phyloP scores from a whole-genome alignment of 2,888 invertebrate genomes.

The Prionchulus punctatus region DNA sequence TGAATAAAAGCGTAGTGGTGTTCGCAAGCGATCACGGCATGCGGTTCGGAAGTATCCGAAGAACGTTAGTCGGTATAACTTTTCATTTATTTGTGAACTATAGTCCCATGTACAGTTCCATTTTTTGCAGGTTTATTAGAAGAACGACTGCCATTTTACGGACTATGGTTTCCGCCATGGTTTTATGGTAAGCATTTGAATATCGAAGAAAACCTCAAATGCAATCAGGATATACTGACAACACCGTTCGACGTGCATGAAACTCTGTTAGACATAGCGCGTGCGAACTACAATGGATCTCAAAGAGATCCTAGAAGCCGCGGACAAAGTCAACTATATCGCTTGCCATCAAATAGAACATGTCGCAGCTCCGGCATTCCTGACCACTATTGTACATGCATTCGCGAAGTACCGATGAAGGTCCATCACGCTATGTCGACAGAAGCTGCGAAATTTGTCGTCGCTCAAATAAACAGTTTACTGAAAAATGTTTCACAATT shows the following conservation, averaged over 20 bases:
- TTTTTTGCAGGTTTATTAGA: slow-evolving; percentile 9
- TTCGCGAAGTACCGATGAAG: no score
- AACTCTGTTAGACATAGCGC: slow-evolving; percentile 6
- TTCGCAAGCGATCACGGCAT: slow-evolving; percentile 6
- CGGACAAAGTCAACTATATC: slow-evolving; percentile 3
- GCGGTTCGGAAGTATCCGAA: not conserved
- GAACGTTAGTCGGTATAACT: slow-evolving; percentile 7
- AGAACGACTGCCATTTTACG: slow-evolving; percentile 11
- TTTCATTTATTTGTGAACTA: no score
- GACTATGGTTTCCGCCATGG: slow-evolving; percentile 6
- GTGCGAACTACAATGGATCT: not conserved
- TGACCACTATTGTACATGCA: slow-evolving; percentile 10
- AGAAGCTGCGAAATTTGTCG: no score
- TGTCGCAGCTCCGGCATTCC: slow-evolving; percentile 8
- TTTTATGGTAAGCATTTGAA: slow-evolving; percentile 7
- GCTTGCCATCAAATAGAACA: slow-evolving; percentile 6
- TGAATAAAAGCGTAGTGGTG: not conserved
- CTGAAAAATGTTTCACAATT: no score
- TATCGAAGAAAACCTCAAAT: not conserved
- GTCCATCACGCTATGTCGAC: no score
- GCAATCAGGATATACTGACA: not conserved
- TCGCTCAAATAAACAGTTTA: no score
- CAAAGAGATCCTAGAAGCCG: not conserved
- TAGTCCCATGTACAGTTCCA: no score
- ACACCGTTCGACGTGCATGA: slow-evolving; percentile 9